Evolutionary conservation across 2,888 invertebrate genomes (phyloP).

Genomic region (Drosophila robusta): DNA sequence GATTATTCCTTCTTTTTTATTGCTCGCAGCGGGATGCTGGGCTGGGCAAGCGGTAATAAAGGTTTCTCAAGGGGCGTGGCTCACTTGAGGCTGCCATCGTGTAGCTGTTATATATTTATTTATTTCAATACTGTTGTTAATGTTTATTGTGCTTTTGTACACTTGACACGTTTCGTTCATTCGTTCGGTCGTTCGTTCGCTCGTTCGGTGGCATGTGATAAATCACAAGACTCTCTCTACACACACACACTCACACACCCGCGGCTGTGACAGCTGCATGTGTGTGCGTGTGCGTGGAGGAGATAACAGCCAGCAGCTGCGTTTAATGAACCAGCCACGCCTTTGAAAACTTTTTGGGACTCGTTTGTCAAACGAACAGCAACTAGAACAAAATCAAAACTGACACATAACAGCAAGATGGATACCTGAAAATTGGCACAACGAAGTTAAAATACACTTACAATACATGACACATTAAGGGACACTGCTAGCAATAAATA

Average conservation of each 20-base stretch:
- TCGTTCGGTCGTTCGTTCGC: conserved; percentile 49
- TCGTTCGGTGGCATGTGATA: conserved; percentile 68
- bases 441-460: conserved; percentile 26
- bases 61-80: conserved; percentile 39
- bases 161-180: conserved; percentile 74
- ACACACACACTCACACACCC: conserved; percentile 23
- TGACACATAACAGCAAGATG: conserved; percentile 25
- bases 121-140: conserved; percentile 69
- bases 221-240: conserved; percentile 58
- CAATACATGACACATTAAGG: background rate
- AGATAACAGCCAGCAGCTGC: conserved; percentile 77
- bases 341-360: conserved; percentile 61
- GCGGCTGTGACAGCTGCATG: conserved; percentile 22
- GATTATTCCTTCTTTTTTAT: conserved; percentile 34
- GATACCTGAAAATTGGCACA: background rate
- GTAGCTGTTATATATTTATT: conserved; percentile 50
- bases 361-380: conserved; percentile 59
- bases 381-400: conserved; percentile 24
- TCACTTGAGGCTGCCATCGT: conserved; percentile 14
- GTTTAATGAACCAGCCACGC: conserved; percentile 78
- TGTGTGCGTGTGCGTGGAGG: conserved; percentile 34
- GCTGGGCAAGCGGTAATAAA: conserved; percentile 16
- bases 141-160: conserved; percentile 67
- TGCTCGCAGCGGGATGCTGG: conserved; percentile 1
- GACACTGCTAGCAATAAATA: background rate